Percentiles rank a stretch among this genome's conserved stretches.
phyloP scores from a whole-genome alignment of 2,888 invertebrate genomes.

The Clivina fossor region DNA sequence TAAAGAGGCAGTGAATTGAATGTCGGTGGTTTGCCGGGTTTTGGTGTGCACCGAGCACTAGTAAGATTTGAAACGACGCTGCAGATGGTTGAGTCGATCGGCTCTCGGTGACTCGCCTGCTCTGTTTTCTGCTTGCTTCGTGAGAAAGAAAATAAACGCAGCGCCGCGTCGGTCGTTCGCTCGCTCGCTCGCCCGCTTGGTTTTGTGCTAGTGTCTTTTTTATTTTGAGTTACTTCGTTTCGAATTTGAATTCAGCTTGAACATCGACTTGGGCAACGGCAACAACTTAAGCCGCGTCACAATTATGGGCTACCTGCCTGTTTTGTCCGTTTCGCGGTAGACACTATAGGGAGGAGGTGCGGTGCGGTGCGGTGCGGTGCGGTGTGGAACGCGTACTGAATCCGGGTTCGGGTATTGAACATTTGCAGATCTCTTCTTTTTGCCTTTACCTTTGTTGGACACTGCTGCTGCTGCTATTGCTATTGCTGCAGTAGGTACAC shows the following conservation, averaged over 20 bases:
- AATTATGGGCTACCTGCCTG: no score
- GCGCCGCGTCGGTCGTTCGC: no score
- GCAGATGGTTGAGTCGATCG: conserved; percentile 18
- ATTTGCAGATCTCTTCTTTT: no score
- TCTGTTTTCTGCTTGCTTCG: conserved; percentile 1
- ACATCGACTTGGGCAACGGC: no score
- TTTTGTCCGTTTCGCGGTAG: conserved; percentile 1
- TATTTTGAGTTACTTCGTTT: no score
- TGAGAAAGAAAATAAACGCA: no score
- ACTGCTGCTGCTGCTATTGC: no score
- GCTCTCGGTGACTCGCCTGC: conserved; percentile 3
- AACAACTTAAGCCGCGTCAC: no score
- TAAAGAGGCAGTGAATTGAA: conserved; percentile 31
- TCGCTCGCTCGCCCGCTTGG: no score
- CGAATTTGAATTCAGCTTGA: not conserved
- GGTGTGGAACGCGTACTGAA: not conserved
- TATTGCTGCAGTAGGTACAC: not conserved
- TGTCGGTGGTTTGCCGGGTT: conserved; percentile 21
- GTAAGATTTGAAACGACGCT: conserved; percentile 24
- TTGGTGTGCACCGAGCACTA: conserved; percentile 24
- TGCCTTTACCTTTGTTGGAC: no score
- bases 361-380: not conserved
- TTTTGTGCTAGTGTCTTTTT: no score
- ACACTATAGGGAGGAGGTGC: not conserved
- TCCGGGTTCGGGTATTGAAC: not conserved